Conservation (phyloP, 2,797 vertebrate genomes). For the Gymnothorax javanicus region DNA sequence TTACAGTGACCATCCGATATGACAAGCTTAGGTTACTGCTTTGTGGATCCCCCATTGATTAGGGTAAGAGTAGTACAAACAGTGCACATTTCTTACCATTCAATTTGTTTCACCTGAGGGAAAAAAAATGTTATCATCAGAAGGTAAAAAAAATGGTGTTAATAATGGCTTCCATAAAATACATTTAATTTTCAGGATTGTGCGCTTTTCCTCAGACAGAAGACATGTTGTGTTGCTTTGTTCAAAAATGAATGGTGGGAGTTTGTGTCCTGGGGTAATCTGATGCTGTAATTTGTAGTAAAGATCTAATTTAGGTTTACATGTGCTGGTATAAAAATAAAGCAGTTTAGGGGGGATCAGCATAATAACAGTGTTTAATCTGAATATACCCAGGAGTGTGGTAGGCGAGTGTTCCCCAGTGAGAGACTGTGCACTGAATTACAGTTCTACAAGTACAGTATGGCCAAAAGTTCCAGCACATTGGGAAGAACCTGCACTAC, state of each 20-base stretch:
- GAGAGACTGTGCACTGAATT: slow-evolving; percentile 19
- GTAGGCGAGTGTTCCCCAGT: background rate
- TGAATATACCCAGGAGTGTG: slow-evolving; percentile 16
- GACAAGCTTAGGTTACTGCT: background rate
- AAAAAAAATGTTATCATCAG: background rate
- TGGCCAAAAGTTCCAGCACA: background rate
- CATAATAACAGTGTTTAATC: slow-evolving; percentile 36
- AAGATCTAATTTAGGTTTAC: slow-evolving; percentile 25
- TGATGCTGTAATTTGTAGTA: slow-evolving; percentile 14
- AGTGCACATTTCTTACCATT: background rate
- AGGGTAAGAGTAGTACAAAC: background rate
- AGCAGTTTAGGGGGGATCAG: slow-evolving; percentile 27
- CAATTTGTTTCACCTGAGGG: background rate
- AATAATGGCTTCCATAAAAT: background rate
- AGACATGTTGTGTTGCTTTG: background rate
- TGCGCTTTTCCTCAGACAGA: background rate
- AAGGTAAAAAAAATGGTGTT: background rate
- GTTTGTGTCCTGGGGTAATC: slow-evolving; percentile 20
- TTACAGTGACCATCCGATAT: background rate
- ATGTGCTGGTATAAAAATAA: slow-evolving; percentile 34
- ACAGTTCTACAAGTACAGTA: background rate
- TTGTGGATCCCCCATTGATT: background rate
- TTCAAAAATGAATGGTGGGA: background rate
- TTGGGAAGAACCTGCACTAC: background rate
- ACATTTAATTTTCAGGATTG: background rate